Evolutionary conservation across 2,888 invertebrate genomes (phyloP), one percentile per base, ranked within the genome.

Genomic region (Synergus itoensis): DNA sequence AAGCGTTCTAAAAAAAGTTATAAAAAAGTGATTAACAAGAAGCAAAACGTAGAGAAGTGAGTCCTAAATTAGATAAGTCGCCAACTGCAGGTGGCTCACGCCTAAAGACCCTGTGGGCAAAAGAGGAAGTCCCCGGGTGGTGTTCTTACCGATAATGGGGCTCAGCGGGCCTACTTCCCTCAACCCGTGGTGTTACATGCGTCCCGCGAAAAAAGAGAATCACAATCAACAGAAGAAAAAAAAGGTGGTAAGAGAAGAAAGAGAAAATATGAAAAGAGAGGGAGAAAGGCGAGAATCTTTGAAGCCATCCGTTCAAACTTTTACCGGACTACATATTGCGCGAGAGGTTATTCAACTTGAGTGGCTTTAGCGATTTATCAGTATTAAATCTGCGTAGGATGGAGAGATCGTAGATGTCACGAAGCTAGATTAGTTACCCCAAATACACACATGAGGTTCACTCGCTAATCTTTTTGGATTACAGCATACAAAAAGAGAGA

Each of bases 1-100:
- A 67, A 36, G 36, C 36, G 36, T 36, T 36, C 5, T 36, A 36
- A 36, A 36, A 36, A 36, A 36, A 36, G 5, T 36, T 7, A 5
- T 36, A 36, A 36, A 48, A 57, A 69, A 78, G 41, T 78, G 62
- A 60, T 75, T 62, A 78, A 40, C 28, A 65, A 76, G 40, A 63
- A 28, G 76, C 16, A 11, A 73, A 75, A 63, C 16, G 79, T 69
- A 75, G 80, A 69, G 80, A 69, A 60, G 81, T 69, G 79, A 80
- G 78, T 80, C 73, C 78, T 78, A 85, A 87, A 86, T 86, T 85
- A 85, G 83, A 87, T 84, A 87, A 87, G 87, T 87, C 82, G 83
- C 82, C 76, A 78, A 79, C 83, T 83, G 83, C 84, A 82, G 85
- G 84, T 84, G 81, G 79, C 81, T 78, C 53, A 36, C 53, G 40